Conservation (phyloP, 2,797 vertebrate genomes). For the Microchirus variegatus region DNA sequence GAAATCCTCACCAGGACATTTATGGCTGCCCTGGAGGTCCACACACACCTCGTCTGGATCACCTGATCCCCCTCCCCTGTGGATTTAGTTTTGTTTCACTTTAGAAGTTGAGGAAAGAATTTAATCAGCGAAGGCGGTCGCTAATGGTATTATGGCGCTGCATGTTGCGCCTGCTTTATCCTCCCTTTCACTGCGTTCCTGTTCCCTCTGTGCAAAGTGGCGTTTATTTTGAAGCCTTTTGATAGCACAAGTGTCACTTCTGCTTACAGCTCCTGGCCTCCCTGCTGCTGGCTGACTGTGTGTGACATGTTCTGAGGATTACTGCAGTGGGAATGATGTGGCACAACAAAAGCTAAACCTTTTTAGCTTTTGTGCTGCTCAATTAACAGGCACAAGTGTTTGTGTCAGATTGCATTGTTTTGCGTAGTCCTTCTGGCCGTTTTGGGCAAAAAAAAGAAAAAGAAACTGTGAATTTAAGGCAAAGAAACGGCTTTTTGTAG, state of each 20-base stretch:
- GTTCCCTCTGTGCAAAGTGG: slow-evolving; percentile 33
- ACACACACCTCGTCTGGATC: slow-evolving; percentile 46
- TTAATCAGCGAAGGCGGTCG: slow-evolving; percentile 27
- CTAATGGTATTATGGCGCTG: slow-evolving; percentile 17
- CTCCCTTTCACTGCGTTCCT: slow-evolving; percentile 29
- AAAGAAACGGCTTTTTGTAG: slow-evolving; percentile 39
- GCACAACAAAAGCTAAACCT: slow-evolving; percentile 9
- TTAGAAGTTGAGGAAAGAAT: slow-evolving; percentile 32
- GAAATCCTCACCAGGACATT: slow-evolving; percentile 35
- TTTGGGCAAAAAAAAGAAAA: background rate
- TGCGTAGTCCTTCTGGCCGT: background rate
- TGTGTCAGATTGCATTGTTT: slow-evolving; percentile 47
- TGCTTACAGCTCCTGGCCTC: slow-evolving; percentile 36
- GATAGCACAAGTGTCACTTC: slow-evolving; percentile 46
- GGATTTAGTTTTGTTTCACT: slow-evolving; percentile 47
- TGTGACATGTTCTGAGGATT: slow-evolving; percentile 38
- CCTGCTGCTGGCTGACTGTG: slow-evolving; percentile 36
- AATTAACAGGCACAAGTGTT: slow-evolving; percentile 35
- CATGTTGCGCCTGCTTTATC: slow-evolving; percentile 18
- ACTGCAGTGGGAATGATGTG: slow-evolving; percentile 5
- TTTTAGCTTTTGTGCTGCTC: slow-evolving; percentile 31
- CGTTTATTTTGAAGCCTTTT: slow-evolving; percentile 53
- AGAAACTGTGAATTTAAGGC: background rate
- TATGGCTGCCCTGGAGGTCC: slow-evolving; percentile 35
- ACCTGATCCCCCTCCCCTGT: slow-evolving; percentile 39